Evolutionary conservation across 2,797 vertebrate species (phyloP), one percentile per base, ranked within the genome.

Genomic region (Trematomus bernacchii): DNA sequence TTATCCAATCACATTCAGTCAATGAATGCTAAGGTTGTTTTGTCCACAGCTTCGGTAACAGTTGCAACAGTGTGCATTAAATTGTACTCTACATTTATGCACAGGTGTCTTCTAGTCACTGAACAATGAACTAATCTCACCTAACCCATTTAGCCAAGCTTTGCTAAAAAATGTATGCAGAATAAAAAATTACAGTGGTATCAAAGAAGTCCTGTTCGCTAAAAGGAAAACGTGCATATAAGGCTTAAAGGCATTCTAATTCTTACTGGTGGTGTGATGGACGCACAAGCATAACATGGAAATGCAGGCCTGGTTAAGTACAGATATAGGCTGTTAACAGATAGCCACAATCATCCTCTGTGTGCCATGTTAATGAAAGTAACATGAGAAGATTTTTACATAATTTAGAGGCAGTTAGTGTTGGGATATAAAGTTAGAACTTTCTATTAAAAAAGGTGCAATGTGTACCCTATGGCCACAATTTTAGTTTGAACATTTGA

Each of bases 191-290:
- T 74, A 66, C 69, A 71, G 27, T 33, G 66, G 71, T 68, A 58
- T 80, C 40, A 18, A 68, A 76, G 78, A 80, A 84, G 59, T 52
- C 59, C 66, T 60, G 82, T 79, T 71, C 63, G 66, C 78, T 81
- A 64, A 85, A 87, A 83, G 48, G 63, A 73, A 87, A 82, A 84
- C 44, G 61, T 83, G 59, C 75, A 64, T 85, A 88, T 89, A 80
- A 89, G 85, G 87, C 87, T 90, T 90, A 89, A 84, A 89, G 88
- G 82, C 88, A 87, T 86, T 83, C 40, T 62, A 52, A 86, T 89
- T 85, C 80, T 90, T 73, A 89, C 88, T 89, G 87, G 79, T 87
- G 74, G 77, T 19, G 79, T 90, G 83, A 92, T 70, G 82, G 84
- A 80, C 85, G 85, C 37, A 67, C 52, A 61, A 33, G 63, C 8